Evolutionary conservation across 1,140 invertebrate genomes (phyloP).

Genomic region (Gryon sp.): DNA sequence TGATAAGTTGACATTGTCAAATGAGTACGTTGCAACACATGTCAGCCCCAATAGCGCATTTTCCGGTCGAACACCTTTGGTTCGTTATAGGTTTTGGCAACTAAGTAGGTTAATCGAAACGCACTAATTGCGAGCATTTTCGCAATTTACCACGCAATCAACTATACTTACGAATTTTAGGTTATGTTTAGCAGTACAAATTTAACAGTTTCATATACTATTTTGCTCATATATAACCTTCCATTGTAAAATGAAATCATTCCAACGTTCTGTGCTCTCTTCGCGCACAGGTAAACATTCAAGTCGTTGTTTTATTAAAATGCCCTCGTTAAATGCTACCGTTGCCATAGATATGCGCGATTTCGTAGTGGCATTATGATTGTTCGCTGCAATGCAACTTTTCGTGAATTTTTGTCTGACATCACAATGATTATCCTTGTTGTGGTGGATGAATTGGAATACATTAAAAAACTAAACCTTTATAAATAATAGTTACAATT

Average conservation of each 20-base stretch:
- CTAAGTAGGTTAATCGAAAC: constrained; percentile 37
- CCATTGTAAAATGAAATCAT: constrained; percentile 28
- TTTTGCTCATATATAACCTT: background rate
- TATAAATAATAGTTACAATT: too few species aligned
- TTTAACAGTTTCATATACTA: too few species aligned
- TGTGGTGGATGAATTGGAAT: background rate
- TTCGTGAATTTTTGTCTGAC: constrained; percentile 8
- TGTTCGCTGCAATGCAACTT: constrained; percentile 8
- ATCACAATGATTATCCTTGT: constrained; percentile 5
- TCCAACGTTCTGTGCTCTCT: too few species aligned
- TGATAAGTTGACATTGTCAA: constrained; percentile 11
- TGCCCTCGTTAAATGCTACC: constrained; percentile 26
- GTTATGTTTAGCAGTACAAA: too few species aligned
- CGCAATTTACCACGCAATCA: constrained; percentile 38
- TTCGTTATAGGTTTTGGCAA: too few species aligned
- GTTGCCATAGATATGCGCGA: constrained; percentile 17
- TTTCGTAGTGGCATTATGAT: constrained; percentile 1
- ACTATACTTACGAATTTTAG: constrained; percentile 22
- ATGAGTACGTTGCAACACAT: background rate
- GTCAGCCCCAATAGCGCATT: constrained; percentile 17
- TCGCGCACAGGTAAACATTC: constrained; percentile 15
- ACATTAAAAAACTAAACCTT: too few species aligned
- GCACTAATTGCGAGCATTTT: constrained; percentile 26
- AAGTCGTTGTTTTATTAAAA: constrained; percentile 37
- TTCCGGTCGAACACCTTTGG: background rate